Percentiles rank a stretch among this genome's conserved stretches.
phyloP scores from a whole-genome alignment of 2,113 vertebrate genomes.

The Hypocryptadius cinnamomeus region DNA sequence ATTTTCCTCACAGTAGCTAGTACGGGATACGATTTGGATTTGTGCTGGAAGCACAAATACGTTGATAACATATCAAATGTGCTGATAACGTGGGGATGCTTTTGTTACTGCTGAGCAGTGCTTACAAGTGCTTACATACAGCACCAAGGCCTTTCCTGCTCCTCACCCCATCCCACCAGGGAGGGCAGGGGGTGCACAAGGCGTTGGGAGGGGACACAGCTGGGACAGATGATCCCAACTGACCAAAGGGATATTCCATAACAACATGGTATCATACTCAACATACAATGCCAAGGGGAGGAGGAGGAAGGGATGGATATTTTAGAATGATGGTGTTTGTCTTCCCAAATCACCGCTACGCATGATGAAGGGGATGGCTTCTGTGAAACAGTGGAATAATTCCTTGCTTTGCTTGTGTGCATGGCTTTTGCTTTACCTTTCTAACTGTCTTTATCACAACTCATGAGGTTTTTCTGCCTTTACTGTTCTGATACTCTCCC shows the following conservation, averaged over 20 bases:
- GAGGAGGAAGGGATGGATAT: not conserved
- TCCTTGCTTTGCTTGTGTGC: not conserved
- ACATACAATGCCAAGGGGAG: not conserved
- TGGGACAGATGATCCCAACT: not conserved
- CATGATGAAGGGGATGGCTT: fast-evolving
- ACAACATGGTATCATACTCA: not conserved
- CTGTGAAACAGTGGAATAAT: not conserved
- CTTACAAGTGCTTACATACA: not conserved
- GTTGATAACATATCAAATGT: no score
- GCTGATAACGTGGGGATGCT: not conserved
- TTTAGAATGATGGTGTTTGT: not conserved
- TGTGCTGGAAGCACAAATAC: not conserved
- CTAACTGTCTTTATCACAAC: not conserved
- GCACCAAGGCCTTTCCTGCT: not conserved
- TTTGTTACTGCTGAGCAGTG: not conserved
- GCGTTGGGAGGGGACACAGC: not conserved
- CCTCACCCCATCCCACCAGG: not conserved
- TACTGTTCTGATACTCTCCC: not conserved
- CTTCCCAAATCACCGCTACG: not conserved
- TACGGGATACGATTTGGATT: no score
- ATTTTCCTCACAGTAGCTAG: not conserved
- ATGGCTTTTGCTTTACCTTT: not conserved
- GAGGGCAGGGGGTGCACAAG: not conserved
- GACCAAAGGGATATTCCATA: not conserved
- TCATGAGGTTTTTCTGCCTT: not conserved